phyloP scores from a whole-genome alignment of 2,888 invertebrate species.

The Gari tellinella region DNA sequence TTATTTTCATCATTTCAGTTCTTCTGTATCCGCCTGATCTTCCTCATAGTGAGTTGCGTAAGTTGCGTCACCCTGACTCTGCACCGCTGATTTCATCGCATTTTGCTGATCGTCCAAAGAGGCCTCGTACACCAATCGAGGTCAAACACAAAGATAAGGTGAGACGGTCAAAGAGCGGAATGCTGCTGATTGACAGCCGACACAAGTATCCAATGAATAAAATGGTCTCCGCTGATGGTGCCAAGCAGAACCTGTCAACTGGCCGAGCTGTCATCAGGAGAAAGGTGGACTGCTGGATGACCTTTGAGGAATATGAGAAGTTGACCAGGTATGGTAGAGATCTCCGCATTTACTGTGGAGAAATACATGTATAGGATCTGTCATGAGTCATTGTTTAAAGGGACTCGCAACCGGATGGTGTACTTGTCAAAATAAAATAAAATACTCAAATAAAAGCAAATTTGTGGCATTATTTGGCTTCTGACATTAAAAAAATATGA shows the following conservation, averaged over 20 bases:
- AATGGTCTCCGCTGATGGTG: slow-evolving; percentile 60
- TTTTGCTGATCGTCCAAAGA: slow-evolving; percentile 72
- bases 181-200: slow-evolving; percentile 71
- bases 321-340: slow-evolving; percentile 71
- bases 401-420: too few species aligned
- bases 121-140: slow-evolving; percentile 71
- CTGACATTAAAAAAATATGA: too few species aligned
- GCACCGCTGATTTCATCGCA: slow-evolving; percentile 67
- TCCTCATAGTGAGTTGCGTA: slow-evolving; percentile 63
- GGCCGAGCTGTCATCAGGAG: slow-evolving; percentile 78
- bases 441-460: too few species aligned
- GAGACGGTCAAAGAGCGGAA: slow-evolving; percentile 71
- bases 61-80: slow-evolving; percentile 63
- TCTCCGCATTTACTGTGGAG: too few species aligned
- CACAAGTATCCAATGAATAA: slow-evolving; percentile 71
- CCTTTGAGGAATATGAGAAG: slow-evolving; percentile 81
- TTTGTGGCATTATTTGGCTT: too few species aligned
- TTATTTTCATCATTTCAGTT: slow-evolving; percentile 71
- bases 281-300: slow-evolving; percentile 82
- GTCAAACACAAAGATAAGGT: slow-evolving; percentile 74
- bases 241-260: slow-evolving; percentile 78
- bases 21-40: slow-evolving; percentile 79
- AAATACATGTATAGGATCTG: too few species aligned
- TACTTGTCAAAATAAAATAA: too few species aligned
- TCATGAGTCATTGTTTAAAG: too few species aligned